Base-by-base conservation (phyloP, 2,797 vertebrate species). In the Percopsis omiscomaycus region DNA sequence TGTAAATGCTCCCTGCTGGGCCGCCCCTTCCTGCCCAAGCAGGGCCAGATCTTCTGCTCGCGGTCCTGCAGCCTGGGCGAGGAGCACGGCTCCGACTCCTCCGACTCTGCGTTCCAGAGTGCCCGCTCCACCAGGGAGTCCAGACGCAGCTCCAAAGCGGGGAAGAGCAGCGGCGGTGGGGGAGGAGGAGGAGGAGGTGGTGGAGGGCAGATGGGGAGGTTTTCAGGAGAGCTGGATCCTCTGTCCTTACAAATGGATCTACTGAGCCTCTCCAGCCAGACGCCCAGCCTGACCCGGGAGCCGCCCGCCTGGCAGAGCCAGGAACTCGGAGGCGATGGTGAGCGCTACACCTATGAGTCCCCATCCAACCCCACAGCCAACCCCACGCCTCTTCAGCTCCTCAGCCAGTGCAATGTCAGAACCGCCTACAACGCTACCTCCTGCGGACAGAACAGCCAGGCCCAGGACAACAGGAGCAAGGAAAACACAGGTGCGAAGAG, bases 31-130 rank as follows among this genome's bases (percentile, higher is more conserved):
- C 91, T 99, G 65, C 98, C 98, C 16, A 98, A 98, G 78, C 97
- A 98, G 84, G 98, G 97, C 22, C 97, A 98, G 80, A 99, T 99
- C 78, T 99, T 98, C 91, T 99, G 98, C 83, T 99, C 98, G 0
- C 94, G 97, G 46, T 94, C 95, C 14, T 99, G 98, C 88, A 98
- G 96, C 6, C 80, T 94, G 0, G 96, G 96, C 0, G 98, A 98
- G 1, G 98, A 99, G 69, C 94, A 96, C 0, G 96, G 95, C 56
- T 98, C 97, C 0, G 98, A 99, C 81, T 99, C 96, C 0, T 97
- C 96, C 0, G 98, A 99, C 77, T 98, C 97, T 0, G 96, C 98
- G 44, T 98, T 99, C 78, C 98, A 99, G 80, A 99, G 94, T 0
- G 96, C 95, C 0, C 92, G 96, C 58, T 96, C 96, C 75, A 96